Evolutionary conservation across 2,797 vertebrate genomes (phyloP).

Genomic region (Poeciliopsis paucimaculata): DNA sequence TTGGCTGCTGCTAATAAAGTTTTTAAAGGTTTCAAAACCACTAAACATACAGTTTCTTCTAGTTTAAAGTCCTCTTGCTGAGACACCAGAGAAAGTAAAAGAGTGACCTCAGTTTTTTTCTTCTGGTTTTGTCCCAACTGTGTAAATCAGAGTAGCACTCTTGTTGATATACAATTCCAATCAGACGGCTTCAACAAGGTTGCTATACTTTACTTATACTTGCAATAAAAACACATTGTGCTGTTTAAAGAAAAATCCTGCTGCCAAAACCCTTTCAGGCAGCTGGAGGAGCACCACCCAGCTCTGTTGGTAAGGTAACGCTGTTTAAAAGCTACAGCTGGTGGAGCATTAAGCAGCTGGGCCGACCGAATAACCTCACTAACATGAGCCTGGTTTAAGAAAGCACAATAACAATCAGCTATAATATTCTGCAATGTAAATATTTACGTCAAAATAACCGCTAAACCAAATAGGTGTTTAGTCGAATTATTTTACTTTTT

Average conservation of each 20-base stretch:
- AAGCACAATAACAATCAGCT: background rate
- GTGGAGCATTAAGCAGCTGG: background rate
- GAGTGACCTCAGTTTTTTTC: background rate
- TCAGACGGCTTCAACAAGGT: background rate
- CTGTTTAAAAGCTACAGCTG: background rate
- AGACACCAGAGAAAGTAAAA: background rate
- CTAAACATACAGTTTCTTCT: background rate
- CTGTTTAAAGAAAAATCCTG: background rate
- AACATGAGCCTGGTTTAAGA: background rate
- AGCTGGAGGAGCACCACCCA: background rate
- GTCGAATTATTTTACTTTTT: background rate
- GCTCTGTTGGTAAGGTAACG: background rate
- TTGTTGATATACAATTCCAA: background rate
- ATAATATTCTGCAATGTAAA: background rate
- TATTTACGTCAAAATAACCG: background rate
- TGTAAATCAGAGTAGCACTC: background rate
- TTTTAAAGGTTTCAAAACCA: slow-evolving; percentile 2
- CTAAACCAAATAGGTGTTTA: background rate
- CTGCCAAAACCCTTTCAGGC: background rate
- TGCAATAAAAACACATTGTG: background rate
- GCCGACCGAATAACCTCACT: background rate
- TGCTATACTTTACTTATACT: background rate
- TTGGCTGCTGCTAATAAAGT: background rate
- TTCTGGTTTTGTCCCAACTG: background rate
- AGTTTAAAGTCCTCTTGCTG: background rate